Conservation (phyloP, 2,888 invertebrate species). For the Melanostoma scalare region DNA sequence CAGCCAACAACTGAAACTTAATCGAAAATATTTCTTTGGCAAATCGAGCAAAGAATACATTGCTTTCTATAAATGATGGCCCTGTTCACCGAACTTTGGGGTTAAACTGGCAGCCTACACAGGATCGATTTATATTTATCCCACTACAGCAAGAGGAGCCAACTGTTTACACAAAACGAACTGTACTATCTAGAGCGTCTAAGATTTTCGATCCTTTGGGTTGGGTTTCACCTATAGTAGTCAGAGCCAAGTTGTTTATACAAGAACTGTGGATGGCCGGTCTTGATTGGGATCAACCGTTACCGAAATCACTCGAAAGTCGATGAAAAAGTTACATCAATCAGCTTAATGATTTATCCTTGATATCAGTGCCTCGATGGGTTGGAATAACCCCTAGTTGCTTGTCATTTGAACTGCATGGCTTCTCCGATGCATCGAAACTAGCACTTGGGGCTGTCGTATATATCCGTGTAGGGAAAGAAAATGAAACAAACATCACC, state of each 20-base stretch:
- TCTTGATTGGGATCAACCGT: conserved; percentile 29
- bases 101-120: conserved; percentile 25
- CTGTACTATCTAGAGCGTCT: conserved; percentile 20
- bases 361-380: conserved; percentile 31
- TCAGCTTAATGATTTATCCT: conserved; percentile 20
- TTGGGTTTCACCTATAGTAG: conserved; percentile 32
- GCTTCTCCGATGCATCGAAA: conserved; percentile 39
- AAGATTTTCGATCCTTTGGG: conserved; percentile 31
- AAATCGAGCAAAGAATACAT: not conserved
- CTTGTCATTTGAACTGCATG: conserved; percentile 3
- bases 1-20: too few species aligned
- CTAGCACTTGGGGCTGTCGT: conserved; percentile 19
- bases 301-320: not conserved
- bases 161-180: conserved; percentile 1
- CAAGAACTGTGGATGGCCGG: conserved; percentile 17
- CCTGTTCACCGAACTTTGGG: conserved; percentile 20
- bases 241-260: conserved; percentile 23
- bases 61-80: conserved; percentile 20
- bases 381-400: conserved; percentile 20
- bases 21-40: not conserved
- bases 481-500: not conserved
- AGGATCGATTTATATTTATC: conserved; percentile 9
- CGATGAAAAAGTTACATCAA: conserved; percentile 22
- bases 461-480: not conserved
- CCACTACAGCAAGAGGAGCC: not conserved